A percentile compares a stretch with the other conserved stretches of the same genome.
Evolutionary conservation across 2,797 vertebrate genomes (phyloP).

Genomic region (Lophotriccus pileatus): DNA sequence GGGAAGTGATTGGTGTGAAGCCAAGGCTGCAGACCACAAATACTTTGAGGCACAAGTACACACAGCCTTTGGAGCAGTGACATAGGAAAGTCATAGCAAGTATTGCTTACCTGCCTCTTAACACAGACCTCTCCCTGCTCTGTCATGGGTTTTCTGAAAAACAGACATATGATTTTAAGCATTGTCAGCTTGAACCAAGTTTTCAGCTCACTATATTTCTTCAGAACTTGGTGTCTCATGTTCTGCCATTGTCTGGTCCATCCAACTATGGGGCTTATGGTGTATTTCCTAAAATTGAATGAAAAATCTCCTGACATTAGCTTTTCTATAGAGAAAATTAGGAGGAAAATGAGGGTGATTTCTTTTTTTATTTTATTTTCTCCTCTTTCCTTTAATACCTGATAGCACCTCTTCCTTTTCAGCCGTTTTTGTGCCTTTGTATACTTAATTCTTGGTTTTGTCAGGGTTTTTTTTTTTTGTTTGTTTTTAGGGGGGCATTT

Average conservation of each 20-base stretch:
- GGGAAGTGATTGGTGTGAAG: constrained; percentile 13
- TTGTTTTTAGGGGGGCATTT: neutral
- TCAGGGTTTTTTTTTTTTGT: neutral
- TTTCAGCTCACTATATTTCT: neutral
- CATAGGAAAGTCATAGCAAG: neutral
- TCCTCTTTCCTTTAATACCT: neutral
- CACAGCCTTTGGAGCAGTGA: neutral
- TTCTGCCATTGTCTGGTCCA: neutral
- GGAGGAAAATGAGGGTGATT: no score
- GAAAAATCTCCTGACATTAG: neutral
- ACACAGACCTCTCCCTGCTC: neutral
- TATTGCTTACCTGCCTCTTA: neutral
- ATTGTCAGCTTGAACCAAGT: neutral
- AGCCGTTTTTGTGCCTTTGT: neutral
- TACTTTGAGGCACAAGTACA: neutral
- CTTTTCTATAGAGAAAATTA: neutral
- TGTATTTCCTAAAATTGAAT: neutral
- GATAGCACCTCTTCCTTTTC: neutral
- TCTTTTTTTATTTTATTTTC: neutral
- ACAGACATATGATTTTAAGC: neutral
- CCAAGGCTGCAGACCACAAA: constrained; percentile 40
- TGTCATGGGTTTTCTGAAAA: neutral
- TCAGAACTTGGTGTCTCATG: neutral
- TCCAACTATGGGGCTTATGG: accelerated
- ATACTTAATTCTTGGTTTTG: neutral